Conservation (phyloP, 2,113 vertebrate species). For the Epinephelus fuscoguttatus region DNA sequence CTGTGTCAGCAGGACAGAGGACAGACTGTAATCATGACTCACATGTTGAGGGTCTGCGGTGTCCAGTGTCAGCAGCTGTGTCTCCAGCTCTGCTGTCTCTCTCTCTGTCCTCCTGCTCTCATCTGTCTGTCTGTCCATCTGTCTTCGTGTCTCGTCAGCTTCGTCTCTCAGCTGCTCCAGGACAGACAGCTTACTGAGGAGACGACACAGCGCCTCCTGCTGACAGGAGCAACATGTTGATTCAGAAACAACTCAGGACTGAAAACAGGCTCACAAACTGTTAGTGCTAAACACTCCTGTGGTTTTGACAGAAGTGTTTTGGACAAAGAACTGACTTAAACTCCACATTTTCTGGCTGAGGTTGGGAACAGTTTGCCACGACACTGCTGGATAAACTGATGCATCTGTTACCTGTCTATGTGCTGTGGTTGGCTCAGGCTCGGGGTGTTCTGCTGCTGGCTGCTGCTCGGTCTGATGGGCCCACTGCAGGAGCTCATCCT, state of each 20-base stretch:
- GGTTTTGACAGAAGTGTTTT: no score
- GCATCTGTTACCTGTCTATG: slow-evolving; percentile 1
- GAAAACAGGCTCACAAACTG: neutral
- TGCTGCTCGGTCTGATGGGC: neutral
- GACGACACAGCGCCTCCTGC: slow-evolving; percentile 8
- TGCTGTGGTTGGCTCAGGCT: neutral
- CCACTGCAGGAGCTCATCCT: neutral
- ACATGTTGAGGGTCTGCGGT: slow-evolving; percentile 16
- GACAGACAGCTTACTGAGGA: neutral
- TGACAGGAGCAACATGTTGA: neutral
- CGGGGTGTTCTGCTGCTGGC: fast-evolving
- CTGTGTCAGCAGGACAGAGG: no score
- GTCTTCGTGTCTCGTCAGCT: neutral
- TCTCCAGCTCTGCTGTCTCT: neutral
- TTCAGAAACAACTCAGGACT: no score
- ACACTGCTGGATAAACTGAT: no score
- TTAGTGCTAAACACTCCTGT: no score
- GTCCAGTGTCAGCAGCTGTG: neutral
- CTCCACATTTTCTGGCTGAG: no score
- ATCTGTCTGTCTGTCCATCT: slow-evolving; percentile 4
- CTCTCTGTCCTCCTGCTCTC: neutral
- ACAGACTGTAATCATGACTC: neutral
- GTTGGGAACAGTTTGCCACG: no score
- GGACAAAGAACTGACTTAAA: no score
- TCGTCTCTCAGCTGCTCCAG: slow-evolving; percentile 10